Percentiles rank a stretch among this genome's conserved stretches.
These are phyloP conservation scores for Staurois parvus DNA, from an alignment of 2,797 vertebrate species.

Conservation along the genomic window DNA sequence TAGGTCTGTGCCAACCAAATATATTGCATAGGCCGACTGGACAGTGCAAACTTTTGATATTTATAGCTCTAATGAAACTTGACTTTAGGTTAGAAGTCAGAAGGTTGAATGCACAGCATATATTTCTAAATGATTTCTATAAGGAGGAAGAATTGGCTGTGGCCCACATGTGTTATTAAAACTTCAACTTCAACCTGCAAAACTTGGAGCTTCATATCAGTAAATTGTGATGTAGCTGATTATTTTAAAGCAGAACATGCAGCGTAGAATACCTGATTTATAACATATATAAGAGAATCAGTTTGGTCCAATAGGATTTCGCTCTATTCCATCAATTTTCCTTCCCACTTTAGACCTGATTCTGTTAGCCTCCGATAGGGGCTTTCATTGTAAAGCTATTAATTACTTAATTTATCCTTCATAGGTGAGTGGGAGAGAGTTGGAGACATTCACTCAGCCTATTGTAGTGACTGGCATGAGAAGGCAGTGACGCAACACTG, in stretches of 20 bases:
- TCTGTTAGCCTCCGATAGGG: slow-evolving; percentile 71
- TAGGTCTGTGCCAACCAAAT: too few relatives aligned
- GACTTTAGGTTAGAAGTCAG: background rate
- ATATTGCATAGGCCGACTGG: too few relatives aligned
- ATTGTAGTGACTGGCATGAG: slow-evolving; percentile 67
- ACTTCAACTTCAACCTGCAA: too few relatives aligned
- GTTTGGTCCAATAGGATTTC: slow-evolving; percentile 56
- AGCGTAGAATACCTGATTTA: background rate
- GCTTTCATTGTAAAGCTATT: slow-evolving; percentile 74
- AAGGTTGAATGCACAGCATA: background rate
- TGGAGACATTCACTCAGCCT: slow-evolving; percentile 64
- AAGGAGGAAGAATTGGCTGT: background rate
- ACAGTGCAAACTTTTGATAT: background rate
- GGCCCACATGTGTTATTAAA: background rate
- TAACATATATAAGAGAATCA: background rate
- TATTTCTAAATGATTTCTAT: background rate
- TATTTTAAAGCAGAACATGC: background rate
- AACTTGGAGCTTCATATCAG: too few relatives aligned
- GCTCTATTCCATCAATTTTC: slow-evolving; percentile 40
- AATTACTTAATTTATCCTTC: slow-evolving; percentile 74
- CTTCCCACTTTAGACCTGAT: slow-evolving; percentile 62
- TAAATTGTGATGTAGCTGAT: too few relatives aligned
- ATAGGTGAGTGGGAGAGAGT: slow-evolving; percentile 65
- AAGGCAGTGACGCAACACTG: slow-evolving; percentile 62
- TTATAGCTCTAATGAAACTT: background rate